A percentile compares a stretch with the other conserved stretches of the same genome.
These are phyloP conservation scores for Leptinotarsa tumamoca DNA, from an alignment of 2,888 invertebrate species.

Conservation along the genomic window DNA sequence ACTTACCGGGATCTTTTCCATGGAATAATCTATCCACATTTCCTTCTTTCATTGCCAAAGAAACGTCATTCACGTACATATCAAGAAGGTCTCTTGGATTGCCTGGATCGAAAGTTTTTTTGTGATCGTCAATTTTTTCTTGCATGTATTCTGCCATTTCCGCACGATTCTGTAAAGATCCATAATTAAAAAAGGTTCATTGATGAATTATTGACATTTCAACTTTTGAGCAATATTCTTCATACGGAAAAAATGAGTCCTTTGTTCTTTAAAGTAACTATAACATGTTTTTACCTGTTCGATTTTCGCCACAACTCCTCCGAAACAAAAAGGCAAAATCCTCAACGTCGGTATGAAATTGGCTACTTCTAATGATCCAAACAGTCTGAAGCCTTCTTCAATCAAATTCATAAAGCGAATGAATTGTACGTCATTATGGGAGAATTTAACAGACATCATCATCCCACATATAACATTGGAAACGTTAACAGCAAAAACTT, in stretches of 20 bases:
- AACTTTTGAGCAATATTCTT: no score
- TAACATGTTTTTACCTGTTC: background rate
- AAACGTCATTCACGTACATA: conserved; percentile 86
- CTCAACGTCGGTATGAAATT: conserved; percentile 87
- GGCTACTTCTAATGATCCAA: conserved; percentile 84
- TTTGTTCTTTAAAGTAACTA: no score
- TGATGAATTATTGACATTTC: background rate
- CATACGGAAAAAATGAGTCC: no score
- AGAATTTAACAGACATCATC: conserved; percentile 89
- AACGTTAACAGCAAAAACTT: conserved; percentile 82
- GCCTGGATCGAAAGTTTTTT: conserved; percentile 78
- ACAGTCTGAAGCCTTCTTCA: conserved; percentile 90
- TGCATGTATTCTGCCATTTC: conserved; percentile 90
- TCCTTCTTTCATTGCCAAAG: conserved; percentile 83
- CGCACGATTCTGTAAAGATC: conserved; percentile 73
- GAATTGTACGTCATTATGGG: conserved; percentile 82
- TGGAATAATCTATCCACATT: conserved; percentile 81
- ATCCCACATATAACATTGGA: conserved; percentile 93
- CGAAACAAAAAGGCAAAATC: conserved; percentile 61
- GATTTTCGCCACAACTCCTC: background rate
- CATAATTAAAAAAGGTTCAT: background rate
- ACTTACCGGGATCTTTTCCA: conserved; percentile 87
- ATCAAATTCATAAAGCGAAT: conserved; percentile 85
- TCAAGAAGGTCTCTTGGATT: conserved; percentile 88
- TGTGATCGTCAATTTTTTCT: conserved; percentile 85